Evolutionary conservation across 2,797 vertebrate species (phyloP).

Genomic region (Sternarchorhynchus goeldii): DNA sequence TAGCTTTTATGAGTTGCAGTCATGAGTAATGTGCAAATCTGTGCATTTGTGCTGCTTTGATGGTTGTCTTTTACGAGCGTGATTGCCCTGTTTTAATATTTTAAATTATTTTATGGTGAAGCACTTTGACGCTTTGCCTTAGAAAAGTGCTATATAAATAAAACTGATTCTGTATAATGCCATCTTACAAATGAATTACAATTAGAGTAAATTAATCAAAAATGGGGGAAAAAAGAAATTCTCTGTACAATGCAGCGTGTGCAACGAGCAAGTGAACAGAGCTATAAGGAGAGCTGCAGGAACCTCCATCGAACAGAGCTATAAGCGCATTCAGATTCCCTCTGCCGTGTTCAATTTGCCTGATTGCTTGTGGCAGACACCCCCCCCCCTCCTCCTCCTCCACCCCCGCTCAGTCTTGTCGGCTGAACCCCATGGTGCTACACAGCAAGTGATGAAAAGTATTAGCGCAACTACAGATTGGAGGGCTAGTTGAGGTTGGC

Average conservation of each 20-base stretch:
- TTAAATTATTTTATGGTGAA: too few relatives aligned
- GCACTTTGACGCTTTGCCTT: too few relatives aligned
- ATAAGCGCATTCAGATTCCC: conserved; percentile 34
- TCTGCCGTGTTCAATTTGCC: conserved; percentile 55
- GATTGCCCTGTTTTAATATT: too few relatives aligned
- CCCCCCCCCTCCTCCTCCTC: not conserved
- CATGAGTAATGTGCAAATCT: too few relatives aligned
- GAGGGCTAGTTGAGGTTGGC: conserved; percentile 41
- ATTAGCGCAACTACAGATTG: conserved; percentile 49
- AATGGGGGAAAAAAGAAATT: not conserved
- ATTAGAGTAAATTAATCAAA: not conserved
- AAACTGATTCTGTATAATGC: not conserved
- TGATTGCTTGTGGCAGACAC: conserved; percentile 56
- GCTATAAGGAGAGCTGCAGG: conserved; percentile 22
- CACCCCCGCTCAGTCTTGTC: conserved; percentile 39
- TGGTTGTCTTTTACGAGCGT: too few relatives aligned
- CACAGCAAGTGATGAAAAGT: conserved; percentile 49
- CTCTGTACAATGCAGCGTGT: not conserved
- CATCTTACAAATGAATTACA: conserved; percentile 36
- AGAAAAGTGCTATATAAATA: too few relatives aligned
- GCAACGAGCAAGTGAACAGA: conserved; percentile 50
- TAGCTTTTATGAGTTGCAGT: too few relatives aligned
- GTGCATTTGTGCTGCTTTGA: too few relatives aligned
- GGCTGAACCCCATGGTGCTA: conserved; percentile 46
- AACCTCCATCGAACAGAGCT: conserved; percentile 47